These are phyloP conservation scores for Cliona cf. orientalis DNA, from an alignment of 37 sponge, comb jelly and placozoan genomes.

Conservation along the genomic window DNA sequence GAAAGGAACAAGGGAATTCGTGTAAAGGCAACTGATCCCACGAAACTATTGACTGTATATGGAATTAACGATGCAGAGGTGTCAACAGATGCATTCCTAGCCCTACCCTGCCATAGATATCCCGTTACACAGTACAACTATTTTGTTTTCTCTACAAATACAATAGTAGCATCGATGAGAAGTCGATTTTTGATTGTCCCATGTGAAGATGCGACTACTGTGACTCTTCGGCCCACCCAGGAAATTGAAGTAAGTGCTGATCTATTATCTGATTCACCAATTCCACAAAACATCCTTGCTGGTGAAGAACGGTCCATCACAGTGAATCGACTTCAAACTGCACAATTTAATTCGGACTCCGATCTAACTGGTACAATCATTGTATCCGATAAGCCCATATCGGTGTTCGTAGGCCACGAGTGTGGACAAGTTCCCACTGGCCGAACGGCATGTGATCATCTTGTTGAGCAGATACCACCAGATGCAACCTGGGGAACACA, in stretches of 20 bases:
- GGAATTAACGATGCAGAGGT: slow-evolving; percentile 35
- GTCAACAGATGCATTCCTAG: slow-evolving; percentile 49
- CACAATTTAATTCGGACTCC: not conserved
- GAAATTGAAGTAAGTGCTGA: too few species aligned
- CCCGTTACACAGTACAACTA: not conserved
- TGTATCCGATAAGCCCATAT: slow-evolving; percentile 27
- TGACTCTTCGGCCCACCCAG: too few species aligned
- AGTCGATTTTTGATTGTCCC: slow-evolving; percentile 27
- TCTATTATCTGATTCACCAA: too few species aligned
- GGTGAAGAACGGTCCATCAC: too few species aligned
- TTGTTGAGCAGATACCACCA: slow-evolving; percentile 67
- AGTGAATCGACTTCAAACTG: not conserved
- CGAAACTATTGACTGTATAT: slow-evolving; percentile 22
- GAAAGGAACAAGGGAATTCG: slow-evolving; percentile 20
- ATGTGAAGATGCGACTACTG: slow-evolving; percentile 22
- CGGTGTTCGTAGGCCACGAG: slow-evolving; percentile 44
- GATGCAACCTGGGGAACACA: slow-evolving; percentile 14
- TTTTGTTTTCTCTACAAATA: slow-evolving; percentile 28
- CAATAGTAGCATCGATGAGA: not conserved
- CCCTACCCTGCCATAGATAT: slow-evolving; percentile 27
- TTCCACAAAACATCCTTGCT: too few species aligned
- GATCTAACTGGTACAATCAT: slow-evolving; percentile 57
- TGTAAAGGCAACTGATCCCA: not conserved
- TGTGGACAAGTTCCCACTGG: slow-evolving; percentile 52
- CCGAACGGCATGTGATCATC: slow-evolving; percentile 55